Percentiles rank a stretch among this genome's conserved stretches.
Conservation (phyloP, 1,140 invertebrate species). For the Drosophila repletoides region DNA sequence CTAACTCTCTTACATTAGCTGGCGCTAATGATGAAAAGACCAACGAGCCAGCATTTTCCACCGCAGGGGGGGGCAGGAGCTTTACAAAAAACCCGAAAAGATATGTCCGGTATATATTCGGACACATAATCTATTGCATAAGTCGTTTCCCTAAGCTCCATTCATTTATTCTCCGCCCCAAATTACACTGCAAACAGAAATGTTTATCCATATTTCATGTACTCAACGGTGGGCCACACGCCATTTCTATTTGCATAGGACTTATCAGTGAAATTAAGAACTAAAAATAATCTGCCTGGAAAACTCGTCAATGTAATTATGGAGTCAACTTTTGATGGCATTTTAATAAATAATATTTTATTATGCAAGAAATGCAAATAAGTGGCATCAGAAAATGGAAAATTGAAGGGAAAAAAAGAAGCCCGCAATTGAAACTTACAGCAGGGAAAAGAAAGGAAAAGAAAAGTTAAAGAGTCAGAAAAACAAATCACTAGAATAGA, state of each 20-base stretch:
- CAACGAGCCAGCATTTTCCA: neutral
- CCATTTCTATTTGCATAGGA: constrained; percentile 54
- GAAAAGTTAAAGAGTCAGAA: too few species aligned
- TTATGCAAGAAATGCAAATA: constrained; percentile 56
- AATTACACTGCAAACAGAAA: constrained; percentile 66
- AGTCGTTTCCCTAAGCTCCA: constrained; percentile 25
- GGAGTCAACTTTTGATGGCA: constrained; percentile 30
- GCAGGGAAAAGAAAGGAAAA: neutral
- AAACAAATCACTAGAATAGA: constrained; percentile 41
- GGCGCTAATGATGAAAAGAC: neutral
- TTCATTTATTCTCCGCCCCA: constrained; percentile 39
- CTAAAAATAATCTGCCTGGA: constrained; percentile 22
- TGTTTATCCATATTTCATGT: constrained; percentile 63
- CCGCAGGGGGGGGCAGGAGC: neutral
- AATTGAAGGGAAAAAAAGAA: constrained; percentile 51
- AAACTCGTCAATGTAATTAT: constrained; percentile 56
- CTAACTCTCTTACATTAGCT: neutral
- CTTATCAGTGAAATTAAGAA: constrained; percentile 44
- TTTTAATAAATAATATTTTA: constrained; percentile 21
- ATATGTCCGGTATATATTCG: constrained; percentile 2
- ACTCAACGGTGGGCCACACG: constrained; percentile 33
- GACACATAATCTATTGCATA: constrained; percentile 38
- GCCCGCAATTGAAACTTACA: constrained; percentile 52
- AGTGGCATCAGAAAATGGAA: constrained; percentile 15
- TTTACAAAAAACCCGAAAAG: neutral